Base-by-base conservation (phyloP, 37 sponge, comb jelly and placozoan species). In the Beroe ovata region DNA sequence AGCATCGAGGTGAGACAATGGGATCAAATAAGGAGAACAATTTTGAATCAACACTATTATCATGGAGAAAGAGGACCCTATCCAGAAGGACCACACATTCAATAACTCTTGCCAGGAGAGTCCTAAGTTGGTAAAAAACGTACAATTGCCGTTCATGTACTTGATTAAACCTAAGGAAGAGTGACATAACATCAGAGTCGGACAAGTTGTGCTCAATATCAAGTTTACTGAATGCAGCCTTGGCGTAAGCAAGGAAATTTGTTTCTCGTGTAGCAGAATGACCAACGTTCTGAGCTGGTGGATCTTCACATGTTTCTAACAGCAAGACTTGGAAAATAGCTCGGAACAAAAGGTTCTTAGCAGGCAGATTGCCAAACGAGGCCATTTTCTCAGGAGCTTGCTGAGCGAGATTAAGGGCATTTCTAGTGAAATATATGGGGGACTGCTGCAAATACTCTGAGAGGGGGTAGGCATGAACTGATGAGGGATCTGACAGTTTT, bases 311-410 rank as follows among this genome's bases (percentile, higher is more conserved):
- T 4, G 20, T 6, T 4, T 77, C 84, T 39, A 19, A n/a, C 8
- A 77, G 47, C 28, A 77, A 25, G 26, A 77, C 84, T 40, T 77
- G 84, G 38, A 77, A 77, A 0, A 77, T 29, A 23, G 84, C 84
- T 25, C 84, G 35, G 84, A 25, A 77, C 18, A 77, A 77, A 0
- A 77, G 33, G 22, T 77, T 77, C 23, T 39, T 42, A 4, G 84
- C 84, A 33, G 84, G 84, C 3, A 77, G 25, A 41, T 25, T 11
- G 4, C 23, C 28, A 21, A 54, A 42, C 21, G 84, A 3, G 0
- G 84, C 35, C 84, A 77, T 77, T 40, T 35, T 30, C 25, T 77
- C 84, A 4, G 84, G 84, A 1, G 84, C 84, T 77, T 77, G 84
- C 1, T 36, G 35, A n/a, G 84, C 84, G 2, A 77, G 22, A 23